phyloP scores from a whole-genome alignment of 2,113 vertebrate species.

The Oxyruncus cristatus region DNA sequence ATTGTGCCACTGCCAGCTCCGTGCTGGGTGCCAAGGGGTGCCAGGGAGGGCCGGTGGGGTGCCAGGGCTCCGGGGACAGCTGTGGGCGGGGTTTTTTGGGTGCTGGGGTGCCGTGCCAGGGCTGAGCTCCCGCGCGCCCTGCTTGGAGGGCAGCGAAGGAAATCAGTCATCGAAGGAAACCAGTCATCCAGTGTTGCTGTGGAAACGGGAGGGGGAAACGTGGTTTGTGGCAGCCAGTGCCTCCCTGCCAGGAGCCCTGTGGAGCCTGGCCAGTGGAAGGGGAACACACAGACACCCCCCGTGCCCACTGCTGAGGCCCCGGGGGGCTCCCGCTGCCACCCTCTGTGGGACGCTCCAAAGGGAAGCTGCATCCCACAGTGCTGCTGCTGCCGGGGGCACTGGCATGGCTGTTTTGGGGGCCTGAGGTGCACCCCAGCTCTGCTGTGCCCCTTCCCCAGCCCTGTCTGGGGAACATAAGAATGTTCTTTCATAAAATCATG shows the following conservation, averaged over 20 bases:
- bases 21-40: neutral
- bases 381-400: neutral
- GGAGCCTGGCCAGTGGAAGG: neutral
- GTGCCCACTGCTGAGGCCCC: accelerated
- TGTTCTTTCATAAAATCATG: accelerated
- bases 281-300: neutral
- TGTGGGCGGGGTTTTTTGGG: neutral
- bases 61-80: neutral
- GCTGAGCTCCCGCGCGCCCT: conserved; percentile 37
- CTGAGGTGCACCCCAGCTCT: neutral
- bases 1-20: too few relatives aligned
- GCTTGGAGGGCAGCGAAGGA: conserved; percentile 72
- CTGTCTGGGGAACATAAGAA: too few relatives aligned
- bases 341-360: accelerated
- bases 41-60: neutral
- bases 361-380: neutral
- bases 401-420: neutral
- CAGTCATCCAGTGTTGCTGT: conserved; percentile 75
- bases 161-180: conserved; percentile 77
- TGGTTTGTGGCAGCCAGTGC: conserved; percentile 11
- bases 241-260: conserved; percentile 17
- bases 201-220: conserved; percentile 75
- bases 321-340: accelerated
- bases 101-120: neutral
- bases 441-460: neutral